Conservation (phyloP, 2,113 vertebrate species). For the Maccullochella peelii region DNA sequence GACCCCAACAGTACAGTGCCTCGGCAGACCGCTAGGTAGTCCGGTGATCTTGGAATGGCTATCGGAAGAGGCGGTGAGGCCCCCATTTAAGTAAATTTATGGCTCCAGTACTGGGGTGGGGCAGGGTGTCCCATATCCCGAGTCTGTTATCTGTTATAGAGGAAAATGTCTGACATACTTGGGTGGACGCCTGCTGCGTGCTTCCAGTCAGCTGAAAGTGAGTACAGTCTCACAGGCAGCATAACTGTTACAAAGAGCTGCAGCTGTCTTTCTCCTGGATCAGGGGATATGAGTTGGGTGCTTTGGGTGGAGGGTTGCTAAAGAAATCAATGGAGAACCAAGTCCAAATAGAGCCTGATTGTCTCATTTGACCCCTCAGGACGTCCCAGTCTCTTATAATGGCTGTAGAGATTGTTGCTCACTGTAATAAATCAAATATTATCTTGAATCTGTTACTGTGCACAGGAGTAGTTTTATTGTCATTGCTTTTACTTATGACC, state of each 20-base stretch:
- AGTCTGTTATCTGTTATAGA: constrained; percentile 78
- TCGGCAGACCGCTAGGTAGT: constrained; percentile 25
- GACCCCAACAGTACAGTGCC: constrained; percentile 29
- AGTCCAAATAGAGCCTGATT: constrained; percentile 5
- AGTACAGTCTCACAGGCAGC: constrained; percentile 54
- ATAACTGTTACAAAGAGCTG: constrained; percentile 68
- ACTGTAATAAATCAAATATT: background rate
- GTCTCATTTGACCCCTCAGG: background rate
- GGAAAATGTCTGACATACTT: constrained; percentile 74
- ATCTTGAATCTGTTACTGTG: background rate
- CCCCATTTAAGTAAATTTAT: constrained; percentile 76
- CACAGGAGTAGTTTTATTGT: background rate
- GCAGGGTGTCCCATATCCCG: constrained; percentile 44
- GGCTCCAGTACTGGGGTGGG: constrained; percentile 34
- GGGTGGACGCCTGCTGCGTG: constrained; percentile 68
- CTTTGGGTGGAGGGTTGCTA: constrained; percentile 19
- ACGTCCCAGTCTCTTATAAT: background rate
- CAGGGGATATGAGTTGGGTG: constrained; percentile 13
- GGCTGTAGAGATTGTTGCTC: background rate
- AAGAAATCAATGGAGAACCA: constrained; percentile 33
- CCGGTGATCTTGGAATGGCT: constrained; percentile 57
- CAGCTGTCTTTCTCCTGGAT: constrained; percentile 64
- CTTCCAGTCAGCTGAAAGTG: constrained; percentile 35
- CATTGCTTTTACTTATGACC: background rate
- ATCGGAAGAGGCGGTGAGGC: constrained; percentile 55